Conservation (phyloP, 2,113 vertebrate genomes). For the Noturus placidus region DNA sequence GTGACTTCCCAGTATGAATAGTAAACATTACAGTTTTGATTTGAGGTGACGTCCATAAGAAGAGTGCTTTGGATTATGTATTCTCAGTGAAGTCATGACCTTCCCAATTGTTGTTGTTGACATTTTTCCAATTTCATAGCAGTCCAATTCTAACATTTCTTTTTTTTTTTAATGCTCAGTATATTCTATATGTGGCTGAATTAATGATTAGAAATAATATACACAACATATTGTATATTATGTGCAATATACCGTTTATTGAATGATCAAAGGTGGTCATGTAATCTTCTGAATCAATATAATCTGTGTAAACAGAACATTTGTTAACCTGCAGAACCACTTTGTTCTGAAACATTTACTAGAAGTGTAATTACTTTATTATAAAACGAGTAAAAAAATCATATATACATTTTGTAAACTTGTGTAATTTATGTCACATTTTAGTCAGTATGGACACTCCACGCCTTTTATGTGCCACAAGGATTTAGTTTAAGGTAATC, state of each 20-base stretch:
- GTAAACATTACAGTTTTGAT: background rate
- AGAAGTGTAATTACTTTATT: background rate
- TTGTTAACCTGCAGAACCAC: background rate
- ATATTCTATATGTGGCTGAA: background rate
- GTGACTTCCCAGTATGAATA: background rate
- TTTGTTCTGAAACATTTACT: background rate
- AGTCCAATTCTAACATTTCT: background rate
- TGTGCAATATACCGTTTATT: background rate
- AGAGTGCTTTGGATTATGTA: background rate
- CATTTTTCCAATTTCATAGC: background rate
- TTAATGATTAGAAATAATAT: background rate
- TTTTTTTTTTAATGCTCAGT: background rate
- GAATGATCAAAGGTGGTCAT: background rate
- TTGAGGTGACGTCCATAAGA: background rate
- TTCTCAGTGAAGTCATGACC: background rate
- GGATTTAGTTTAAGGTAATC: conserved; percentile 78
- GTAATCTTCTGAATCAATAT: conserved; percentile 24
- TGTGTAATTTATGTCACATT: background rate
- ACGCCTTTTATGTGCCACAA: conserved; percentile 53
- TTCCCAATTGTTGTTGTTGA: background rate
- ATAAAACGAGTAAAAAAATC: background rate
- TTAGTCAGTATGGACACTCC: background rate
- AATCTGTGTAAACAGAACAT: conserved; percentile 1
- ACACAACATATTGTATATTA: background rate
- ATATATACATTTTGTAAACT: background rate